These are phyloP conservation scores for Agonopterix subpropinquella DNA, from an alignment of 2,888 invertebrate genomes.

Conservation along the genomic window DNA sequence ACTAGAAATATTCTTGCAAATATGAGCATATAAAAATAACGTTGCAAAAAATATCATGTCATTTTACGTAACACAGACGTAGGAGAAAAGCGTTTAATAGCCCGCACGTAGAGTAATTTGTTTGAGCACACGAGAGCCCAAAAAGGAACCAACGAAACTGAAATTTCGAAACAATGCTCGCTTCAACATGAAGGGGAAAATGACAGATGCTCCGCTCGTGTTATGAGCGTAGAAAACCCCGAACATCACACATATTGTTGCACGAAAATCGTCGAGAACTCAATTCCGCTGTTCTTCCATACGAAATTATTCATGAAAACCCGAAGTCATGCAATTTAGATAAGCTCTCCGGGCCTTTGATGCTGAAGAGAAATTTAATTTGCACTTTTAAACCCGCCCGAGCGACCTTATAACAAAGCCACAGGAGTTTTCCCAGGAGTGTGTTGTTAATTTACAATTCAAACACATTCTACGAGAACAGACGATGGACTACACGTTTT, in stretches of 20 bases:
- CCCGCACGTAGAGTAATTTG: neutral
- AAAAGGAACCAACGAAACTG: slow-evolving; percentile 6
- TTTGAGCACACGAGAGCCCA: slow-evolving; percentile 4
- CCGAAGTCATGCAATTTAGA: slow-evolving; percentile 51
- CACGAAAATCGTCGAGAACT: slow-evolving; percentile 6
- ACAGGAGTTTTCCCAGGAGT: slow-evolving; percentile 16
- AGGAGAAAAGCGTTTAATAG: neutral
- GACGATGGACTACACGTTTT: no score
- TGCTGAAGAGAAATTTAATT: slow-evolving; percentile 48
- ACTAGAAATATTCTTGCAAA: no score
- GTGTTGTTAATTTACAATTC: neutral
- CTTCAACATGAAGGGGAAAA: slow-evolving; percentile 6
- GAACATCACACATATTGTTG: slow-evolving; percentile 9
- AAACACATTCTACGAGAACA: no score
- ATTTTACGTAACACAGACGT: neutral
- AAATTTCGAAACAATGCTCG: slow-evolving; percentile 14
- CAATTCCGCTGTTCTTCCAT: slow-evolving; percentile 15
- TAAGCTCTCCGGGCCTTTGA: slow-evolving; percentile 39
- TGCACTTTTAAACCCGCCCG: slow-evolving; percentile 39
- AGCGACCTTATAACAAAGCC: slow-evolving; percentile 22
- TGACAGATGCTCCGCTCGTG: slow-evolving; percentile 12
- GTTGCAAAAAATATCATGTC: no score
- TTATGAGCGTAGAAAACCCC: slow-evolving; percentile 4
- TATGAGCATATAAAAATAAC: no score
- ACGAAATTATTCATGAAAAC: slow-evolving; percentile 49